Evolutionary conservation across 2,797 vertebrate genomes (phyloP), one percentile per base, ranked within the genome.

Genomic region (Brachymystax lenok): DNA sequence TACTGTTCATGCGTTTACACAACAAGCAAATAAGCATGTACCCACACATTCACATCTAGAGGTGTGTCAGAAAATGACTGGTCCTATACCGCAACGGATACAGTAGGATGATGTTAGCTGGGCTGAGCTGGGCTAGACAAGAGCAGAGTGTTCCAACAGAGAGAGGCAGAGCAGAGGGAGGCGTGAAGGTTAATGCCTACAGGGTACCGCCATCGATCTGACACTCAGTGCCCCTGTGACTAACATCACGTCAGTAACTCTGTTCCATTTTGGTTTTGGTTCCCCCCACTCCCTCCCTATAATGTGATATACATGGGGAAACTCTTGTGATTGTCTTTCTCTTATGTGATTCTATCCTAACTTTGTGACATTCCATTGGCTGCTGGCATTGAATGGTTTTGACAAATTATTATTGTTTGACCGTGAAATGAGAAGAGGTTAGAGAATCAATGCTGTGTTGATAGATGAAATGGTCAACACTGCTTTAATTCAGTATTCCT

Each of bases 121-220:
- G 17, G 67, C 16, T 8, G 17, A 19, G 67, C 30, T 40, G 5
- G 30, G 30, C 21, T 27, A 30, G 27, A 5, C 19, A n/a, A 67
- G 66, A 35, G 27, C 30, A 68, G 66, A 7, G 10, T 21, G 56
- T 13, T 51, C 33, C 28, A 56, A 80, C 81, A 79, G 80, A 82
- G 16, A 19, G 59, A 85, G 73, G 85, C 84, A 89, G 83, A 80
- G 77, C 84, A 89, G 83, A 80, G 77, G 80, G 75, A 82, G 86
- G 77, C 84, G 83, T 85, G 84, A 88, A 87, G 83, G 84, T 90
- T 85, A 88, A 84, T 84, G 77, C 72, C 77, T 79, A 59, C 68
- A 12, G 69, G 75, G 75, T 69, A 70, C 10, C 19, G 19, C 28
- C 77, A 91, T 86, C 76, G 89, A 90, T 90, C 80, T 76, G 82